These are phyloP conservation scores for Colletes collaris DNA, from an alignment of 2,888 invertebrate species.

Conservation along the genomic window DNA sequence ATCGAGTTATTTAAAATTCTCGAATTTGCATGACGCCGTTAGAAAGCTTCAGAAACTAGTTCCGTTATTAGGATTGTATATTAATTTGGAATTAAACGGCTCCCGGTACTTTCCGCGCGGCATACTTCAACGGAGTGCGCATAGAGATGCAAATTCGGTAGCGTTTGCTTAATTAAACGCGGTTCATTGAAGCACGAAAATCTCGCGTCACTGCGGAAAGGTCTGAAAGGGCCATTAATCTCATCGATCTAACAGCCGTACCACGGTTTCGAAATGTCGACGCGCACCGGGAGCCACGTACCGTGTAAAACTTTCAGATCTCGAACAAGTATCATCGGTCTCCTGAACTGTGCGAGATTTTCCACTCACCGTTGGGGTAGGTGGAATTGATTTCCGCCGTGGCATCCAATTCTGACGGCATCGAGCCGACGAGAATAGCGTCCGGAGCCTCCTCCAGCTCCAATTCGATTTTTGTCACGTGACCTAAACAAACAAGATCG, in stretches of 20 bases:
- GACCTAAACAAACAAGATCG: constrained; percentile 60
- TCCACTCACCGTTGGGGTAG: constrained; percentile 75
- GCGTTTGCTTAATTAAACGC: constrained; percentile 23
- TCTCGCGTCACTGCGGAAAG: neutral
- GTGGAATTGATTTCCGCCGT: constrained; percentile 76
- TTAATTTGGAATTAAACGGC: neutral
- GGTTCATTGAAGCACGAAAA: neutral
- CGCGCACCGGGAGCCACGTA: neutral
- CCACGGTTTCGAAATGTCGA: neutral
- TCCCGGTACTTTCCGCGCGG: neutral
- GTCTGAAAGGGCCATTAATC: neutral
- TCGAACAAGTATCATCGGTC: neutral
- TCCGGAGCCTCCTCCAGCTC: constrained; percentile 78
- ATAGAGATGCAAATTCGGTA: constrained; percentile 15
- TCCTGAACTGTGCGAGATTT: constrained; percentile 11
- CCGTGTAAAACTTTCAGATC: constrained; percentile 9
- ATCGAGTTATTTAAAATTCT: neutral
- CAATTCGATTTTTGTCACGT: constrained; percentile 79
- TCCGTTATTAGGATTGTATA: neutral
- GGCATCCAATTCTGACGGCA: constrained; percentile 74
- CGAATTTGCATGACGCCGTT: neutral
- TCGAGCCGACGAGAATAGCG: constrained; percentile 72
- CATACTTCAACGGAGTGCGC: neutral
- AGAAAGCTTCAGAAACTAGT: too few relatives aligned
- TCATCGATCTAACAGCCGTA: constrained; percentile 2